A percentile compares a stretch with the other conserved stretches of the same genome.
Conservation (phyloP, 2,797 vertebrate species). For the Mallotus villosus region DNA sequence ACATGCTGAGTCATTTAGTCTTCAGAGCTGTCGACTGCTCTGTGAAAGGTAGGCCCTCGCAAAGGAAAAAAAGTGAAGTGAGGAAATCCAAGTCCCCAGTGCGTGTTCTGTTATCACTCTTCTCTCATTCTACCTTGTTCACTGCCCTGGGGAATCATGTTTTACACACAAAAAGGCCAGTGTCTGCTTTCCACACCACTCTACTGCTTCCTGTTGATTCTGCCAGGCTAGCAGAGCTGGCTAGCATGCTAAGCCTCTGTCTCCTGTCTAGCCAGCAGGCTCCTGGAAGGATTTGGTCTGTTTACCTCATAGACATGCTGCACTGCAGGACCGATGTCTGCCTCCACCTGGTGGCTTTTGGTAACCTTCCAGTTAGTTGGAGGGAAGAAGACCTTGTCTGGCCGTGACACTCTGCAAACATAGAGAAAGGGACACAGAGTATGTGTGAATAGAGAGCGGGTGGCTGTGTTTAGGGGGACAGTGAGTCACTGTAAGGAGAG, state of each 20-base stretch:
- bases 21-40: not conserved
- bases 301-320: slow-evolving; percentile 90
- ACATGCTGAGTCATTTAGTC: not conserved
- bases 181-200: slow-evolving; percentile 32
- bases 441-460: slow-evolving; percentile 6
- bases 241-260: not conserved
- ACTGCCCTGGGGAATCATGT: no score
- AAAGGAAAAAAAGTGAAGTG: not conserved
- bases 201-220: slow-evolving; percentile 21
- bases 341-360: slow-evolving; percentile 72
- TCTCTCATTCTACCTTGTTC: not conserved
- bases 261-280: not conserved
- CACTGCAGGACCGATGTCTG: slow-evolving; percentile 82
- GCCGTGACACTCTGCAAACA: slow-evolving; percentile 82
- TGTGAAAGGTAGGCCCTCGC: not conserved
- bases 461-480: slow-evolving; percentile 5
- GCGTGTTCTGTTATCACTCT: not conserved
- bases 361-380: slow-evolving; percentile 78
- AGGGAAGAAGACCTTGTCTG: slow-evolving; percentile 85
- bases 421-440: slow-evolving; percentile 30
- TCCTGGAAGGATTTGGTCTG: slow-evolving; percentile 13
- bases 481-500: slow-evolving; percentile 1
- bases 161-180: slow-evolving; percentile 26
- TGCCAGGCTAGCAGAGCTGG: slow-evolving; percentile 27
- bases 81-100: not conserved